Base-by-base conservation (phyloP, 2,113 vertebrate species). In the Trichechus manatus region DNA sequence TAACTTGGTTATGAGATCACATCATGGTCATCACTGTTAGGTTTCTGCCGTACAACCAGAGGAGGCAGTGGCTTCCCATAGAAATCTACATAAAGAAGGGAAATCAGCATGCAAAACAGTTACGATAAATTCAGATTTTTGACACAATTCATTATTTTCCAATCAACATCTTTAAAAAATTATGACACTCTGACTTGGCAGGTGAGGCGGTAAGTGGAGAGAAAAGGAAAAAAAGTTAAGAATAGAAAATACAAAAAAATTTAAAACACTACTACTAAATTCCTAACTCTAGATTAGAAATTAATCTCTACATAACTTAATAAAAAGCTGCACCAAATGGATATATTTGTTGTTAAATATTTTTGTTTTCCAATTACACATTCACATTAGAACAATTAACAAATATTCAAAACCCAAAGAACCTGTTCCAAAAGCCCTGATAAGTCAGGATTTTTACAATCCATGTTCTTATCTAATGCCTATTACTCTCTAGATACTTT, bases 11-110 rank as follows among this genome's bases (percentile, higher is more conserved):
- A 99, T 94, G 98, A 98, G 92, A 98, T 98, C 86, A 98, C 86
- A 64, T 99, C 98, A 8, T 98, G 98, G 84, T 97, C 92, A n/a
- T 99, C 99, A 56, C 98, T 97, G 93, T 98, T 99, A 50, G 98
- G 98, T 98, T 97, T 98, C 93, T 98, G 98, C 87, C 95, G 97
- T 15, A 98, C 3, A 81, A 96, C 95, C 96, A 99, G 91, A 0
- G 99, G 98, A 33, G 99, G 99, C 53, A 99, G 95, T 31, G 98
- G 98, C 96, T 99, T 99, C 53, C 98, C 98, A 83, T 97, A 98
- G 98, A 99, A 98, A 98, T 99, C 99, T 99, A 97, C 2, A 0
- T 11, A 75, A 94, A 98, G 74, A 98, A 94, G 85, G 95, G 15
- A 95, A 96, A 93, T 33, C 77, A 96, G 93, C 56, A n/a, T 22